phyloP scores from a whole-genome alignment of 2,888 invertebrate genomes.

The Caradrina kadenii region DNA sequence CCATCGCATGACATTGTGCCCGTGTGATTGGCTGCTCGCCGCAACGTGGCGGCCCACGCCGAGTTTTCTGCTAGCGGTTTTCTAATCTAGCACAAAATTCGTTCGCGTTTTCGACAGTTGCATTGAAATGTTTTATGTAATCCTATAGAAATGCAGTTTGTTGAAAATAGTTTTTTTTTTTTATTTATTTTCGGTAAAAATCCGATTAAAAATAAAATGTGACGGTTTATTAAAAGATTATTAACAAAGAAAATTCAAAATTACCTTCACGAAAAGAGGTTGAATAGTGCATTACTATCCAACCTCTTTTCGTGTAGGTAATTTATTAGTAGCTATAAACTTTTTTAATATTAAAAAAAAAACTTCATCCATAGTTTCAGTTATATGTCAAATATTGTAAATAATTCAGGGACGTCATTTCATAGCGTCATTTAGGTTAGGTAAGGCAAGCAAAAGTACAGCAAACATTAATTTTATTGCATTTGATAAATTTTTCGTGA shows the following conservation, averaged over 20 bases:
- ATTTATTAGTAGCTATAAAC: too few species aligned
- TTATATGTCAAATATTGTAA: slow-evolving; percentile 39
- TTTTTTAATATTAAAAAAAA: slow-evolving; percentile 4
- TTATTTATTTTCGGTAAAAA: slow-evolving; percentile 27
- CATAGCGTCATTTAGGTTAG: not conserved
- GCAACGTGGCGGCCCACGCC: slow-evolving; percentile 66
- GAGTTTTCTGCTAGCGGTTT: slow-evolving; percentile 84
- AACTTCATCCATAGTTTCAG: slow-evolving; percentile 13
- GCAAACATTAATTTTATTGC: not conserved
- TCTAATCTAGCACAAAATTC: slow-evolving; percentile 81
- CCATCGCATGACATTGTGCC: slow-evolving; percentile 63
- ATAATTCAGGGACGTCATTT: slow-evolving; percentile 22
- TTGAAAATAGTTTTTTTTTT: slow-evolving; percentile 37
- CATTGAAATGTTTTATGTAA: slow-evolving; percentile 64
- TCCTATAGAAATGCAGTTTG: not conserved
- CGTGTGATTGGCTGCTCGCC: slow-evolving; percentile 72
- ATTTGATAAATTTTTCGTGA: slow-evolving; percentile 27
- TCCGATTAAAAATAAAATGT: too few species aligned
- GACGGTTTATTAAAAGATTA: too few species aligned
- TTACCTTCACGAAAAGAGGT: too few species aligned
- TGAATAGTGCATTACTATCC: too few species aligned
- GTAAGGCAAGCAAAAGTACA: not conserved
- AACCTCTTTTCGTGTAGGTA: too few species aligned
- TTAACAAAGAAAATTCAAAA: too few species aligned
- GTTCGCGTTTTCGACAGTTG: slow-evolving; percentile 73